Conservation (phyloP, 2,113 vertebrate species). For the Beaufortia kweichowensis region DNA sequence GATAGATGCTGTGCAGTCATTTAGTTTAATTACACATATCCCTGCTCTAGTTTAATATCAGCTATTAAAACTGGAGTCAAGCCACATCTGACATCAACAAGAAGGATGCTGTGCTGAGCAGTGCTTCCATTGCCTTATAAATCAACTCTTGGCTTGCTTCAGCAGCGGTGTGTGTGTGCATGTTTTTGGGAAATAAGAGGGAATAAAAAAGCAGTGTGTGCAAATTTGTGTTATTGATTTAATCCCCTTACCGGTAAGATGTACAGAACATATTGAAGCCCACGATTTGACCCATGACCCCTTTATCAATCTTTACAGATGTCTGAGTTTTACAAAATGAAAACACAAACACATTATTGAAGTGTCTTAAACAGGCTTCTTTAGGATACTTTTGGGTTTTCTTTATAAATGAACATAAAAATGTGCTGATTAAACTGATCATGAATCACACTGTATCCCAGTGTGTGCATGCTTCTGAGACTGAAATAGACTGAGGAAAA, state of each 20-base stretch:
- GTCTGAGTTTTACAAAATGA: neutral
- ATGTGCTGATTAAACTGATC: neutral
- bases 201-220: neutral
- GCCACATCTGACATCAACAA: conserved; percentile 64
- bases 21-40: conserved; percentile 57
- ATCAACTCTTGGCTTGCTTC: conserved; percentile 61
- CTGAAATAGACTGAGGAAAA: conserved; percentile 38
- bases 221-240: neutral
- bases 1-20: conserved; percentile 27
- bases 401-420: neutral
- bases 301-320: neutral
- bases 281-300: no score
- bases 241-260: neutral
- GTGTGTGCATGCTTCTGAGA: conserved; percentile 11
- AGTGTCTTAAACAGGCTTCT: neutral
- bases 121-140: conserved; percentile 66
- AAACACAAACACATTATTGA: neutral
- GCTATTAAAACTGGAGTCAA: conserved; percentile 68
- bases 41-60: conserved; percentile 65
- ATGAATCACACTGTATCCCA: neutral
- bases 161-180: conserved; percentile 31
- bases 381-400: neutral
- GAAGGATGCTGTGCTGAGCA: conserved; percentile 64
- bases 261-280: neutral
- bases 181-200: neutral